Evolutionary conservation across 2,797 vertebrate genomes (phyloP).

Genomic region (Margarornis squamiger): DNA sequence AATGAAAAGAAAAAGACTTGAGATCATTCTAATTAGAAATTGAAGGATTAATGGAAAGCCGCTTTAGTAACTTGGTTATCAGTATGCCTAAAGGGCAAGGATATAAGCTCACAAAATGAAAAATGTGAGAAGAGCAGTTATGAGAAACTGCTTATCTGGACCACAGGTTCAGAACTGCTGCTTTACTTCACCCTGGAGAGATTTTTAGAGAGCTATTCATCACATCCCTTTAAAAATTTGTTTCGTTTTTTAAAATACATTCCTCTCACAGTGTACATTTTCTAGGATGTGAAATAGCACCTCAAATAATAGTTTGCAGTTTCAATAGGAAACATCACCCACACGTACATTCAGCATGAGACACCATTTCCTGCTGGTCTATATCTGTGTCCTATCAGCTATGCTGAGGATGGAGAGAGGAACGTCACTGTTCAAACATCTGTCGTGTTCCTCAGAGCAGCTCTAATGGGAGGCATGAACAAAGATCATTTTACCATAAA

Average conservation of each 20-base stretch:
- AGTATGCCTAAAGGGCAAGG: not conserved
- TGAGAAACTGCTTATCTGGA: not conserved
- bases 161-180: not conserved
- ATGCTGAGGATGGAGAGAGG: not conserved
- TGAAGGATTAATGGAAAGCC: constrained; percentile 32
- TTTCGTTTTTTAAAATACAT: not conserved
- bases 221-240: not conserved
- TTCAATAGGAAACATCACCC: not conserved
- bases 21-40: constrained; percentile 18
- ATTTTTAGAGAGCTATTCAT: not conserved
- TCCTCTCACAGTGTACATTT: rapidly evolving
- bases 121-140: not conserved
- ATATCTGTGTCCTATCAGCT: not conserved
- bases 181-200: not conserved
- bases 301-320: not conserved
- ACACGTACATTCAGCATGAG: not conserved
- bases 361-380: not conserved
- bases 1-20: not conserved
- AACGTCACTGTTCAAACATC: not conserved
- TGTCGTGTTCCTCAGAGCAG: not conserved
- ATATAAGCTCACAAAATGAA: not conserved
- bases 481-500: not conserved
- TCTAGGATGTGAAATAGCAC: not conserved
- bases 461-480: not conserved
- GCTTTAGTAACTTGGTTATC: constrained; percentile 15